Conservation (phyloP, 1,140 invertebrate genomes). For the Zaprionus vittiger region DNA sequence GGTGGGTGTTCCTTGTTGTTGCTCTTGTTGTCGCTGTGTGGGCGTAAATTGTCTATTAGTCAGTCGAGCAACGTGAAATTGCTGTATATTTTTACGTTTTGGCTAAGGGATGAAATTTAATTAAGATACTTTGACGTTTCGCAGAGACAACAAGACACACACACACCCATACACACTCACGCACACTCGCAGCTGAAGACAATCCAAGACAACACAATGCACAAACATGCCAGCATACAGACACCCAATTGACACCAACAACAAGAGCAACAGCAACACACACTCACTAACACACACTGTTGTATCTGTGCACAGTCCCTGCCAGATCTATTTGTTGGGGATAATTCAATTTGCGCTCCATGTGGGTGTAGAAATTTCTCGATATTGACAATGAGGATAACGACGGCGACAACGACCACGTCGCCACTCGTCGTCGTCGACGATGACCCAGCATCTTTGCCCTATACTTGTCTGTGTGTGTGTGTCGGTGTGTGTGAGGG, state of each 20-base stretch:
- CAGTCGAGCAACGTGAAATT: conserved; percentile 74
- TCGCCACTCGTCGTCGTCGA: conserved; percentile 45
- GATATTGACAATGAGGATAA: conserved; percentile 66
- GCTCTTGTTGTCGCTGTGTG: conserved; percentile 42
- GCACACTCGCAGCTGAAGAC: conserved; percentile 48
- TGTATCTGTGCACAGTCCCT: not conserved
- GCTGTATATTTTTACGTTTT: conserved; percentile 81
- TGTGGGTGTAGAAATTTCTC: conserved; percentile 57
- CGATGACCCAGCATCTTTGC: conserved; percentile 44
- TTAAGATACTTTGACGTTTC: conserved; percentile 82
- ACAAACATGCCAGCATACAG: conserved; percentile 44
- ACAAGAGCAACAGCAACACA: conserved; percentile 20
- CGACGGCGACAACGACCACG: conserved; percentile 61
- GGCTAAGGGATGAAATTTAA: conserved; percentile 82
- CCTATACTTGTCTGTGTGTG: not conserved
- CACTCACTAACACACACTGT: conserved; percentile 10
- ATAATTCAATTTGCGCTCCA: conserved; percentile 76
- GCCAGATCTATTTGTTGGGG: conserved; percentile 61
- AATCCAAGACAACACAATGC: conserved; percentile 41
- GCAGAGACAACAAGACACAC: conserved; percentile 75
- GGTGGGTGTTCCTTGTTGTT: conserved; percentile 27
- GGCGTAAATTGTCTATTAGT: conserved; percentile 83
- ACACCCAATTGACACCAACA: conserved; percentile 48
- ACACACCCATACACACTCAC: conserved; percentile 26
- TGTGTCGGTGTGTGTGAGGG: not conserved